Conservation (phyloP, 2,797 vertebrate species). For the Microhierax caerulescens region DNA sequence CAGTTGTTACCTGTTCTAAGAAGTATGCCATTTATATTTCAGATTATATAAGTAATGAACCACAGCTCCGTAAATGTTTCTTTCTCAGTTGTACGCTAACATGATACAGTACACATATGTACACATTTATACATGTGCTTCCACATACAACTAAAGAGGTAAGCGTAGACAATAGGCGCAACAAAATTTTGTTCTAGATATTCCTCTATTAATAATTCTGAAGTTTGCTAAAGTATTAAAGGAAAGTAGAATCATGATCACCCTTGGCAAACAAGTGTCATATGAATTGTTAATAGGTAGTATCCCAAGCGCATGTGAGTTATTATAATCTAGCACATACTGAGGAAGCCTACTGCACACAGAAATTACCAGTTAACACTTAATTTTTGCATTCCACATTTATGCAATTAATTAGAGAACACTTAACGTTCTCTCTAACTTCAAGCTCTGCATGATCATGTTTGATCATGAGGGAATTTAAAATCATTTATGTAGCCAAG, state of each 20-base stretch:
- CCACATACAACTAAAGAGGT: neutral
- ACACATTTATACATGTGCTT: neutral
- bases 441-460: constrained; percentile 66
- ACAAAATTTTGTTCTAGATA: neutral
- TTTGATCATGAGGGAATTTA: constrained; percentile 68
- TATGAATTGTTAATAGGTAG: constrained; percentile 22
- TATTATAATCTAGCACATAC: neutral
- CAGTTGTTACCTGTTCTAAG: neutral
- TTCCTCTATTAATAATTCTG: neutral
- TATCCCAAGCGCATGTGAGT: constrained; percentile 1
- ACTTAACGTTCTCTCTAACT: constrained; percentile 65
- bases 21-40: neutral
- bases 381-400: constrained; percentile 72
- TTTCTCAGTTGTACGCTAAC: neutral
- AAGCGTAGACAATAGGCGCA: neutral
- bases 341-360: constrained; percentile 31
- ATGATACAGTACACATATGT: fast-evolving
- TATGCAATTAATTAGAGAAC: constrained; percentile 73
- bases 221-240: no score
- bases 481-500: constrained; percentile 43
- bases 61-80: neutral
- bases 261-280: constrained; percentile 60
- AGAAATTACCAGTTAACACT: constrained; percentile 58
- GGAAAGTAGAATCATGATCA: neutral
- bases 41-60: neutral